Evolutionary conservation across 1,140 invertebrate species (phyloP).

Genomic region (Mylabris phalerata): DNA sequence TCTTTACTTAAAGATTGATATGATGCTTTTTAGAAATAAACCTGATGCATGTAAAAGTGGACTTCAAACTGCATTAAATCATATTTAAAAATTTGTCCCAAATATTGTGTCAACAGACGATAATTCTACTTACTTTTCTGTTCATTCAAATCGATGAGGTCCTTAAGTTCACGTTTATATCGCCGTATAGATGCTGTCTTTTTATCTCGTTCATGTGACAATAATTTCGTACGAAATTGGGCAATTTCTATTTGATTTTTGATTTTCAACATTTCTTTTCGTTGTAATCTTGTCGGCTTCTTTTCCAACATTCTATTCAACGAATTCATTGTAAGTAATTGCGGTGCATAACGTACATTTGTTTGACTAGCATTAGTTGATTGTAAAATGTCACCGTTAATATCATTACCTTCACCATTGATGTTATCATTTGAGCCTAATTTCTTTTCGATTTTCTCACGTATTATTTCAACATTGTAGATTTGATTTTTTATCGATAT

Average conservation of each 20-base stretch:
- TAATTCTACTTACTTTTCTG: conserved; percentile 31
- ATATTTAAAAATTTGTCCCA: no score
- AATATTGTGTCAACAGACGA: no score
- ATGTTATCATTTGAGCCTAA: not conserved
- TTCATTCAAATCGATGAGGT: conserved; percentile 37
- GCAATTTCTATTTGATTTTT: conserved; percentile 51
- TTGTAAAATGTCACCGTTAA: not conserved
- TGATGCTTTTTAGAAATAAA: no score
- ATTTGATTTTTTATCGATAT: conserved; percentile 52
- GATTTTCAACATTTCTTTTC: conserved; percentile 44
- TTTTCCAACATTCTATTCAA: conserved; percentile 48
- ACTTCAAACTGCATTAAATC: no score
- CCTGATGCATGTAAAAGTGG: no score
- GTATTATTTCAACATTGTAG: conserved; percentile 47
- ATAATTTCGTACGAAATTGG: conserved; percentile 50
- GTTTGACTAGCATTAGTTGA: conserved; percentile 1
- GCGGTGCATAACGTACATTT: conserved; percentile 39
- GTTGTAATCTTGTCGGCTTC: conserved; percentile 46
- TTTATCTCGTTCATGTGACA: conserved; percentile 51
- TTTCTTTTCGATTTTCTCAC: conserved; percentile 44
- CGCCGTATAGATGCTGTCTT: conserved; percentile 48
- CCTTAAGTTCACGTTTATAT: conserved; percentile 40
- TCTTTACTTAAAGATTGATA: no score
- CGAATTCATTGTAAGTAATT: conserved; percentile 44
- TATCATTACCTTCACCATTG: not conserved